Conservation (phyloP, 2,113 vertebrate species). For the Rhabdornis inornatus region DNA sequence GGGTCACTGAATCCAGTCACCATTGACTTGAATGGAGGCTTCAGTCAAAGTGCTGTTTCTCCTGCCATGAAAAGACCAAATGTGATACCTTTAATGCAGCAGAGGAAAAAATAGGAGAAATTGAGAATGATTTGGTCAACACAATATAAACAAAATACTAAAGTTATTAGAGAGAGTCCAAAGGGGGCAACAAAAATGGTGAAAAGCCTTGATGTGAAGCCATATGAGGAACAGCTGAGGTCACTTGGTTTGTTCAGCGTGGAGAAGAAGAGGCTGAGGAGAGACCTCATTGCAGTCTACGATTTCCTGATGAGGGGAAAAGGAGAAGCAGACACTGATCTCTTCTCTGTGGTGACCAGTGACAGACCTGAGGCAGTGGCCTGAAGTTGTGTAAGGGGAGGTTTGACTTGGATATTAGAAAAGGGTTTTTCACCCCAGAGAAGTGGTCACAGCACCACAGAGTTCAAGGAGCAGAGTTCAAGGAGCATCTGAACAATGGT, state of each 20-base stretch:
- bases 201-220: not conserved
- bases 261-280: not conserved
- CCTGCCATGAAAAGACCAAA: not conserved
- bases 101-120: not conserved
- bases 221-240: not conserved
- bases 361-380: not conserved
- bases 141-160: not conserved
- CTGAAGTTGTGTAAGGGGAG: not conserved
- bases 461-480: not conserved
- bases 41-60: not conserved
- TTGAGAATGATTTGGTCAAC: not conserved
- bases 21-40: not conserved
- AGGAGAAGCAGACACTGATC: not conserved
- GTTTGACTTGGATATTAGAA: not conserved
- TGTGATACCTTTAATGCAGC: rapidly evolving
- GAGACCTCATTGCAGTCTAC: not conserved
- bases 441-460: not conserved
- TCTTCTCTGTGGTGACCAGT: not conserved
- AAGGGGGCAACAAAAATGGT: rapidly evolving
- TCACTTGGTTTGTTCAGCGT: not conserved
- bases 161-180: not conserved
- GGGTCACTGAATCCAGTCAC: not conserved
- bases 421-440: not conserved
- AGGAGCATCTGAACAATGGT: not conserved
- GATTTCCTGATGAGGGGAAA: not conserved